Evolutionary conservation across 1,140 invertebrate genomes (phyloP).

Genomic region (Danaus plexippus): DNA sequence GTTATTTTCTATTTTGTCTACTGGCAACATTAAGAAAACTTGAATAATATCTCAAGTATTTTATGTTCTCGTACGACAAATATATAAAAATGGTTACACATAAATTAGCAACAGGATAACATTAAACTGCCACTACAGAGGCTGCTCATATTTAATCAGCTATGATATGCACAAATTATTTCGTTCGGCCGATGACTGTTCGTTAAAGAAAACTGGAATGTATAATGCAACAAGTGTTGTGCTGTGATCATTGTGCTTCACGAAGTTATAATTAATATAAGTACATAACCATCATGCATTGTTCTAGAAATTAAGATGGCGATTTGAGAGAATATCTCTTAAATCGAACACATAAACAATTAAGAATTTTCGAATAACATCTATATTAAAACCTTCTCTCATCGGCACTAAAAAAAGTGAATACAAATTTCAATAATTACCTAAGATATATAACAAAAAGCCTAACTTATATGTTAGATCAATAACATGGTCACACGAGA

Average conservation of each 20-base stretch:
- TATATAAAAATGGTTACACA: too few species aligned
- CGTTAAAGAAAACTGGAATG: constrained; percentile 21
- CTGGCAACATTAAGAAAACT: background rate
- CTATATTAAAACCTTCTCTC: constrained; percentile 8
- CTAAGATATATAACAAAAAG: constrained; percentile 26
- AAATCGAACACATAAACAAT: constrained; percentile 2
- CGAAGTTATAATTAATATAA: background rate
- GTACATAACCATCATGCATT: background rate
- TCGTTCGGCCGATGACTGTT: too few species aligned
- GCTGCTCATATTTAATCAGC: too few species aligned
- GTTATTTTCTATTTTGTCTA: background rate
- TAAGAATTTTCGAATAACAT: too few species aligned
- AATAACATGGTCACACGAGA: constrained; percentile 22
- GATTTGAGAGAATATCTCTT: too few species aligned
- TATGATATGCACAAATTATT: too few species aligned
- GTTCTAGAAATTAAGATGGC: background rate
- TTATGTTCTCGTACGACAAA: constrained; percentile 4
- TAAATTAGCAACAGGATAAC: too few species aligned
- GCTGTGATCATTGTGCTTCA: constrained; percentile 25
- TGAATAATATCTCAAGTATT: background rate
- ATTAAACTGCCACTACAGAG: too few species aligned
- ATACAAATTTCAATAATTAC: constrained; percentile 14
- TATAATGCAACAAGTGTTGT: constrained; percentile 29
- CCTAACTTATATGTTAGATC: constrained; percentile 22
- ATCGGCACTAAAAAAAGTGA: constrained; percentile 8